Evolutionary conservation across 2,888 invertebrate genomes (phyloP).

Genomic region (Volucella inanis): DNA sequence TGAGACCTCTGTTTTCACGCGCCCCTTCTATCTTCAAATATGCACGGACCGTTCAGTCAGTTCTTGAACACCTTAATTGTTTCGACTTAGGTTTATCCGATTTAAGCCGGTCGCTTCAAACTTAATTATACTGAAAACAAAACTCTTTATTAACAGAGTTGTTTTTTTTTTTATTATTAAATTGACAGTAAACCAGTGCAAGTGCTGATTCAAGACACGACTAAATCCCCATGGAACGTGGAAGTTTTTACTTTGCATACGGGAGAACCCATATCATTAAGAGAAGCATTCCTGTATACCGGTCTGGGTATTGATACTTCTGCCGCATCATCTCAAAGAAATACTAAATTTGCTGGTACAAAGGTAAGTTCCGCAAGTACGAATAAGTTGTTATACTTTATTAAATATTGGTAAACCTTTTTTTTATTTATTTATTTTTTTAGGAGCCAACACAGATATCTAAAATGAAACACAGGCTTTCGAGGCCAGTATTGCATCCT

Average conservation of each 20-base stretch:
- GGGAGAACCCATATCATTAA: constrained; percentile 81
- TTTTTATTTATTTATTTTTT: constrained; percentile 28
- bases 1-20: no score
- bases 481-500: constrained; percentile 71
- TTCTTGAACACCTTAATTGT: no score
- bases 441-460: constrained; percentile 69
- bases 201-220: constrained; percentile 76
- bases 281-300: constrained; percentile 82
- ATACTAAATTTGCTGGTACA: constrained; percentile 19
- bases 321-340: constrained; percentile 13
- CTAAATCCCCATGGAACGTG: constrained; percentile 80
- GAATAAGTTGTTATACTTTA: neutral
- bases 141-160: neutral
- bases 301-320: constrained; percentile 77
- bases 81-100: no score
- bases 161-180: constrained; percentile 25
- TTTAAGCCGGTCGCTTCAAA: no score
- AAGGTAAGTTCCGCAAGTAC: constrained; percentile 24
- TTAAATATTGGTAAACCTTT: constrained; percentile 6
- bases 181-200: constrained; percentile 77
- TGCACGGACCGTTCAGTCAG: no score
- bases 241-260: constrained; percentile 81
- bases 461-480: constrained; percentile 75
- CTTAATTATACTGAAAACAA: no score
- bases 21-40: no score